Base-by-base conservation (phyloP, 2,888 invertebrate species). In the Perdita meconis region DNA sequence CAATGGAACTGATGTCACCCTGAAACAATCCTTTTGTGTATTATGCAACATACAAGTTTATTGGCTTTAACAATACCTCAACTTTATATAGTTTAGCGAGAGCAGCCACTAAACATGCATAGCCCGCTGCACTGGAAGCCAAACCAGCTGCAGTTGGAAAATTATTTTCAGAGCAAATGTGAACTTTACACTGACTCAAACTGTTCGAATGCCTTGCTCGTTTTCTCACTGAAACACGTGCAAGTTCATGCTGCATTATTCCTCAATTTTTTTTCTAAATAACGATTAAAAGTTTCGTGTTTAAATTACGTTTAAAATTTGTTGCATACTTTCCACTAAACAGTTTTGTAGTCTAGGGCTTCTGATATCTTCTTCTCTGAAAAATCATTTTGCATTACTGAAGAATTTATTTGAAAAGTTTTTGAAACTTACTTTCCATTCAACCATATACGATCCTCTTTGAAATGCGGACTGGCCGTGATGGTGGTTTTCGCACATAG, bases 101-200 rank as follows among this genome's bases (percentile, higher is more conserved):
- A 0, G 97, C 95, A 55, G 84, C 71, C 50, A 88, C 88, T 3
- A 99, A 93, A 91, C 98, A 98, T 1, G 99, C 99, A 92, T 98
- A 99, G 2, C 99, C 99, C 47, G 99, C 98, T 30, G 99, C 99
- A 70, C 99, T 99, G 0, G 99, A 99, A 0, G 99, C 99, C 57
- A 99, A 93, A 0, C 99, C 99, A 67, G 99, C 99, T 2, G 98
- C 98, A 2, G 99, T 99, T 12, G 99, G 99, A 90, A 99, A 99
- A 93, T 99, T 99, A 92, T 99, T 99, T 89, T 95, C 95, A 0
- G 98, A 98, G 90, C 96, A 96, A 86, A 98, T 95, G 84, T 96
- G 96, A 42, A 98, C 90, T 89, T 96, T 96, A 96, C 96, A 96
- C 16, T 94, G 92, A 10, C 95, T 89, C 74, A 94, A 93, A 73